Percentiles rank a stretch among this genome's conserved stretches.
Evolutionary conservation across 1,140 invertebrate species (phyloP).

Genomic region (Odontomachus brunneus): DNA sequence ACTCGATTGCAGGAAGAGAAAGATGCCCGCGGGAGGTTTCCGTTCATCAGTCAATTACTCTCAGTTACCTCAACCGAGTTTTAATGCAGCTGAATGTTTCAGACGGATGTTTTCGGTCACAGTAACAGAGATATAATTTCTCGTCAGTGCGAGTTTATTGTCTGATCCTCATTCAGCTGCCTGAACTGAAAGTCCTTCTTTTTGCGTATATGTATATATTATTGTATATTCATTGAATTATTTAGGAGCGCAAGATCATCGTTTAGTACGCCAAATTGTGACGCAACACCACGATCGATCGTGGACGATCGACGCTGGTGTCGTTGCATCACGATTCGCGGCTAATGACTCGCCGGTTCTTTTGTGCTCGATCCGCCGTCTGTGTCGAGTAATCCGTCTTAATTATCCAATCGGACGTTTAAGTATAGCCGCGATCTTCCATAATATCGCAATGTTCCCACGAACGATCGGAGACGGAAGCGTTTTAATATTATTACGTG

Average conservation of each 20-base stretch:
- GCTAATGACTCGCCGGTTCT: constrained; percentile 43
- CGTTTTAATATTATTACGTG: background rate
- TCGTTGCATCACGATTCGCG: constrained; percentile 37
- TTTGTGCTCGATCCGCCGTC: constrained; percentile 40
- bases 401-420: constrained; percentile 22
- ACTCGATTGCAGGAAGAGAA: no score
- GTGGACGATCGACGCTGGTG: constrained; percentile 33
- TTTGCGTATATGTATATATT: no score
- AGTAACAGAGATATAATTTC: no score
- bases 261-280: background rate
- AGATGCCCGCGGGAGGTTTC: no score
- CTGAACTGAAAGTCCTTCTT: no score
- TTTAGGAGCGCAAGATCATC: constrained; percentile 14
- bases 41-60: no score
- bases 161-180: no score
- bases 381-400: constrained; percentile 47
- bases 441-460: constrained; percentile 36
- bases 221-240: no score
- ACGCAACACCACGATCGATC: constrained; percentile 43
- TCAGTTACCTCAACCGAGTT: no score
- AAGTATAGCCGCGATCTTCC: constrained; percentile 22
- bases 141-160: no score
- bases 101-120: no score
- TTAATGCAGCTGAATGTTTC: no score
- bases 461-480: constrained; percentile 26